Conservation (phyloP, 1,140 invertebrate species). For the Phortica variegata region DNA sequence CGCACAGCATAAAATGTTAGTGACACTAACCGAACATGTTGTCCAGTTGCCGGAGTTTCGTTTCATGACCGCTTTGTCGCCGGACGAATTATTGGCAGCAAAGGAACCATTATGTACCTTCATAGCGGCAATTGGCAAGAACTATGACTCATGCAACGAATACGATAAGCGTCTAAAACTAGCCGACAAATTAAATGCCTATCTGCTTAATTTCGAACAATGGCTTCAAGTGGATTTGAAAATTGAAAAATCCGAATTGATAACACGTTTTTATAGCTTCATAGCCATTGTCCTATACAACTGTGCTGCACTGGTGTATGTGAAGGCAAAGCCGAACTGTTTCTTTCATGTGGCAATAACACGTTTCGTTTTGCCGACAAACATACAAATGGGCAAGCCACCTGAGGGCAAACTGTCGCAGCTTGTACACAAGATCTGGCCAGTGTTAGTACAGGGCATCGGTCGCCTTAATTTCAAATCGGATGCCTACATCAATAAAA, state of each 20-base stretch:
- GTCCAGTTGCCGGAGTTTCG: slow-evolving; percentile 32
- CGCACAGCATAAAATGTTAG: slow-evolving; percentile 33
- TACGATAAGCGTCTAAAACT: slow-evolving; percentile 31
- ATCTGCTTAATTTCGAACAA: slow-evolving; percentile 43
- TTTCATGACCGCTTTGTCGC: slow-evolving; percentile 7
- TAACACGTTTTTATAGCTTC: slow-evolving; percentile 45
- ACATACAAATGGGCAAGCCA: slow-evolving; percentile 37
- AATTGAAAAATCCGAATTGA: slow-evolving; percentile 27
- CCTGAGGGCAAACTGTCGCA: slow-evolving; percentile 34
- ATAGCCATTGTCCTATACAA: slow-evolving; percentile 54
- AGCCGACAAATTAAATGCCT: slow-evolving; percentile 40
- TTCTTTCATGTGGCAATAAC: slow-evolving; percentile 51
- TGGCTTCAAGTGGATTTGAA: slow-evolving; percentile 34
- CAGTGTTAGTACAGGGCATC: slow-evolving; percentile 47
- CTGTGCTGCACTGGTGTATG: slow-evolving; percentile 42
- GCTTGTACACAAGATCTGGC: slow-evolving; percentile 51
- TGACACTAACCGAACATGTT: slow-evolving; percentile 23
- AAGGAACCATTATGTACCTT: slow-evolving; percentile 49
- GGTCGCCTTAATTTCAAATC: slow-evolving; percentile 40
- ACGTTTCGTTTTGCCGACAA: slow-evolving; percentile 41
- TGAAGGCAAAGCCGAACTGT: slow-evolving; percentile 45
- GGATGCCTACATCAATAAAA: slow-evolving; percentile 41
- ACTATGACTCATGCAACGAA: slow-evolving; percentile 16
- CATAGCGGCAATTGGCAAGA: slow-evolving; percentile 41
- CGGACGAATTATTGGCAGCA: slow-evolving; percentile 23